Evolutionary conservation across 2,888 invertebrate genomes (phyloP).

Genomic region (Megastigmus dorsalis): DNA sequence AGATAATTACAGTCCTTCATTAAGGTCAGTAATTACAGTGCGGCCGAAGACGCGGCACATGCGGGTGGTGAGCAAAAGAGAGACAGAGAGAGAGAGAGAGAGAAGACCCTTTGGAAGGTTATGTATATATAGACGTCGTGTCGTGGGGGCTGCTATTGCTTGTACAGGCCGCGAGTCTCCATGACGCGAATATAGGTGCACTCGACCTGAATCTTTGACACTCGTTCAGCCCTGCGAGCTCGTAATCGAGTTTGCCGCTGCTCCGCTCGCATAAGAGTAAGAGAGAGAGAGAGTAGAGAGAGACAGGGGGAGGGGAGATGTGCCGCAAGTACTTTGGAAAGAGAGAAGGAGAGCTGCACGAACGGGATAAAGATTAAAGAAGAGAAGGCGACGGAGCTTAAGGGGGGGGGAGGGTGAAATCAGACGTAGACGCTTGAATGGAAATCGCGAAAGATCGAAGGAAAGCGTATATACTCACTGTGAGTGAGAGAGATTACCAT

Average conservation of each 20-base stretch:
- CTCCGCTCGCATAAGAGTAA: background rate
- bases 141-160: no score
- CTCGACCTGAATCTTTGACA: constrained; percentile 60
- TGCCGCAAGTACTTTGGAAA: no score
- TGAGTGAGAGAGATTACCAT: constrained; percentile 25
- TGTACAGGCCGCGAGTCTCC: background rate
- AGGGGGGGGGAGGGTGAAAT: background rate
- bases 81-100: background rate
- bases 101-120: constrained; percentile 6
- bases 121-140: no score
- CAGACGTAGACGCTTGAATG: background rate
- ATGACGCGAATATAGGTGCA: constrained; percentile 54
- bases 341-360: background rate
- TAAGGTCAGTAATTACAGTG: constrained; percentile 44
- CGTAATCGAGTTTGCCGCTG: constrained; percentile 53
- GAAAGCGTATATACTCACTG: background rate
- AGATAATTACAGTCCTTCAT: constrained; percentile 47
- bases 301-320: background rate
- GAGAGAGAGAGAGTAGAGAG: background rate
- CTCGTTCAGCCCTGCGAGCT: constrained; percentile 48
- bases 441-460: background rate
- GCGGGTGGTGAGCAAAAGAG: no score
- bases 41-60: background rate
- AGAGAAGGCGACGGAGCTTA: background rate
- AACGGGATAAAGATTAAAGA: background rate